Base-by-base conservation (phyloP, 2,113 vertebrate species). In the Nyctereutes procyonoides region DNA sequence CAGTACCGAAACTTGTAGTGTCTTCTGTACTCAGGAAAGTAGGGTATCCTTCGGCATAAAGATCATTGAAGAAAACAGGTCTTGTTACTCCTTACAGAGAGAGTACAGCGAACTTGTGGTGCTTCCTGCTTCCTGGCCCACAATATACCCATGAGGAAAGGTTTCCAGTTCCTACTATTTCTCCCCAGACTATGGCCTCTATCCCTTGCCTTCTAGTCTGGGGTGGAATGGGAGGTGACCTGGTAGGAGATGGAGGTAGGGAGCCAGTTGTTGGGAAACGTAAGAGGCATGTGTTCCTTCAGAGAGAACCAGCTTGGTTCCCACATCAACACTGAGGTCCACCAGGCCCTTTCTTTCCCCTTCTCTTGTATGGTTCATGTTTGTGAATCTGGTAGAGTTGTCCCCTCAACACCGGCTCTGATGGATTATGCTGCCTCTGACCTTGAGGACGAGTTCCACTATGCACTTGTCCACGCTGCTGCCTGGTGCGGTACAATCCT, bases 41-140 rank as follows among this genome's bases (percentile, higher is more conserved):
- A 91, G 77, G 10, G 53, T 94, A 62, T 65, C 67, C 28, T 71
- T 79, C 55, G 83, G 63, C 32, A 63, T 32, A 35, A 88, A 96
- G 32, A 62, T 90, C 53, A 65, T 24, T 94, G 55, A 94, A 71
- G 88, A 82, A 97, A 96, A 94, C 28, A 95, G 81, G 10, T 81
- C 55, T 80, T 10, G 15, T 67, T 51, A 82, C 38, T 24, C 67
- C 58, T 94, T 88, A 85, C 9, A 26, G 9, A 94, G 48, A 76
- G 43, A 43, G 9, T 19, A 11, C 5, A 62, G 9, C 43, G 30
- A 90, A 94, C 19, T 67, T 38, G 22, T 12, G 55, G 30, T 43
- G 56, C 43, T 74, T 93, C 91, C 30, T 51, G 11, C 51, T 86
- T 73, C 65, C 48, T 79, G 92, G 55, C 10, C 60, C 53, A 53